Conservation (phyloP, 2,888 invertebrate species). For the Crepidodera aurea region DNA sequence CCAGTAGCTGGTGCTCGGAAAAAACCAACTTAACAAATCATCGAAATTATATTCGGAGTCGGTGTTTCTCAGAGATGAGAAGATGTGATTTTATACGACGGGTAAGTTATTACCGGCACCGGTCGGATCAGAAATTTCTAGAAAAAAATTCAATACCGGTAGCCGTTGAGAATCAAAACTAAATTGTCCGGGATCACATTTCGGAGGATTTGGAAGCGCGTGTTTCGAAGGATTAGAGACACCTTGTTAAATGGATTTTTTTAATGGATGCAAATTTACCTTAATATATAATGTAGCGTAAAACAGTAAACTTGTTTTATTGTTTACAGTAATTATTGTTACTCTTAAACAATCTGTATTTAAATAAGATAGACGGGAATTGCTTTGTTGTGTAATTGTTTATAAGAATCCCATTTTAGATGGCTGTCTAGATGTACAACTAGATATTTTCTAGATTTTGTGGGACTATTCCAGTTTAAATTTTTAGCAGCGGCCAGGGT, state of each 20-base stretch:
- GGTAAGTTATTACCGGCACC: conserved; percentile 46
- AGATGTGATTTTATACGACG: conserved; percentile 39
- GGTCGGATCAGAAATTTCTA: conserved; percentile 42
- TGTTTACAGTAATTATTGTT: too few relatives aligned
- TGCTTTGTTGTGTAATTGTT: too few relatives aligned
- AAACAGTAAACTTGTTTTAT: too few relatives aligned
- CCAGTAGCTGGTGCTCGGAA: conserved; percentile 51
- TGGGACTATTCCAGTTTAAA: too few relatives aligned
- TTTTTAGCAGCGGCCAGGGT: too few relatives aligned
- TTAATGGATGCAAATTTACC: not conserved
- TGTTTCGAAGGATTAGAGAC: conserved; percentile 45
- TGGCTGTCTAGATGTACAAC: too few relatives aligned
- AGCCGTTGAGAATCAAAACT: conserved; percentile 48
- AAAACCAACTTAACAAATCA: conserved; percentile 56
- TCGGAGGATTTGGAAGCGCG: conserved; percentile 51
- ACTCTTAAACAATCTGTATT: too few relatives aligned
- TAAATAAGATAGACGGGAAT: too few relatives aligned
- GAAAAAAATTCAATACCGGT: conserved; percentile 52
- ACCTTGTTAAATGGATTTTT: conserved; percentile 20
- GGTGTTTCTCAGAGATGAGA: conserved; percentile 41
- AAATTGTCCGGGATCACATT: conserved; percentile 53
- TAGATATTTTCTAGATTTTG: too few relatives aligned
- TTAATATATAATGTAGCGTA: too few relatives aligned
- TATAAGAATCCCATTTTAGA: too few relatives aligned
- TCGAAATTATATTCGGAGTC: conserved; percentile 50